Base-by-base conservation (phyloP, 2,113 vertebrate genomes). In the Ceyx margarethae region DNA sequence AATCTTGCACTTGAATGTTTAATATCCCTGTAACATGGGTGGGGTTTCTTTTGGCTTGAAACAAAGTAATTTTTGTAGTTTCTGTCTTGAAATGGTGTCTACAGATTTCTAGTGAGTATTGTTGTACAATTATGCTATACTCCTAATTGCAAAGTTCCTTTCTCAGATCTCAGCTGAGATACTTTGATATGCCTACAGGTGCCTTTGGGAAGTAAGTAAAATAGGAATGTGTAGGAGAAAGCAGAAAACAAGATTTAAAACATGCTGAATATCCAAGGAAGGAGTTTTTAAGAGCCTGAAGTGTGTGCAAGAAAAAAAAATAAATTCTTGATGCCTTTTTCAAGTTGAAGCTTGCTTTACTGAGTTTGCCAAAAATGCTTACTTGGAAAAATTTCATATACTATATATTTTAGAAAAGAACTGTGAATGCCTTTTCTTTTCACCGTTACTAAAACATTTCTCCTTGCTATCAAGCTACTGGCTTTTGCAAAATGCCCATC, bases 1-100 rank as follows among this genome's bases (percentile, higher is more conserved):
- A 82, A 91, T 86, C 77, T 85, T 89, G 66, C 90, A 91, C 67
- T 92, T 94, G 87, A 96, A 95, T 95, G 89, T 95, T 95, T 96
- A 91, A 97, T 95, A 78, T 91, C 81, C 79, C 71, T 31, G 62
- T 75, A 85, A 82, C 65, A 87, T 22, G 75, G 45, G 51, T 67
- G 73, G 64, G 29, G 29, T 19, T 8, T 61, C 77, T 81, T 54
- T 85, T 74, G 50, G 16, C 40, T 89, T 48, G 51, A 60, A 91
- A 91, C 67, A 89, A 95, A 95, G 81, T 40, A 91, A 74, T 85
- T 85, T 92, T 91, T 89, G 67, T 77, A 92, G 87, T 40, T 81
- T 64, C 26, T 85, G 40, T 71, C 89, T 71, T 87, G 56, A 94
- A 93, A 83, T 35, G 13, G 57, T 62, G 37, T 58, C 81, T 89